Percentiles rank a stretch among this genome's conserved stretches.
These are phyloP conservation scores for Holocentrus rufus DNA, from an alignment of 2,797 vertebrate species.

Conservation along the genomic window DNA sequence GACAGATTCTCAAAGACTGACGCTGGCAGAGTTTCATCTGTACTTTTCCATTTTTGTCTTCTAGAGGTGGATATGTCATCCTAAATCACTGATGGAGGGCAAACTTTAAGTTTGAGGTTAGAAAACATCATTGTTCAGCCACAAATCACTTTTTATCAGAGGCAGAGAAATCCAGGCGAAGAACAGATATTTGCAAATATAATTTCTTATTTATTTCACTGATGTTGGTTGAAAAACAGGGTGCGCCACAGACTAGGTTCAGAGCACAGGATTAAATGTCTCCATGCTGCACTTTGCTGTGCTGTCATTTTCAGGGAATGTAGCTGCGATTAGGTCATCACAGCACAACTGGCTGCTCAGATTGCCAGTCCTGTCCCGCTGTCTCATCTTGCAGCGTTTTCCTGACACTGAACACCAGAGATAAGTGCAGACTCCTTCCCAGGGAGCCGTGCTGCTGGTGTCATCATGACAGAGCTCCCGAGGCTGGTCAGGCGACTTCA, in stretches of 20 bases:
- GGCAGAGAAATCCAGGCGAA: background rate
- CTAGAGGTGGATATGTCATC: background rate
- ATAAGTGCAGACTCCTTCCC: constrained; percentile 5
- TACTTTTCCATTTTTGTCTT: constrained; percentile 27
- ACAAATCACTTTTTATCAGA: background rate
- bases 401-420: constrained; percentile 35
- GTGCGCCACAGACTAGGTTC: background rate
- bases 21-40: constrained; percentile 22
- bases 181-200: background rate
- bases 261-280: background rate
- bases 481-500: constrained; percentile 26
- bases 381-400: background rate
- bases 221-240: background rate
- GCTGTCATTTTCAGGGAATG: constrained; percentile 3
- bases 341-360: constrained; percentile 1
- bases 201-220: background rate
- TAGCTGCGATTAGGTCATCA: constrained; percentile 19
- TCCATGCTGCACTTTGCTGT: background rate
- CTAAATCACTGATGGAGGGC: background rate
- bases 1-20: constrained; percentile 35
- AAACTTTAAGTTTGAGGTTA: too few species aligned
- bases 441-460: constrained; percentile 12
- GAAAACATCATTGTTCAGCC: background rate
- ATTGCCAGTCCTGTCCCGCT: constrained; percentile 11
- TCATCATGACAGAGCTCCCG: constrained; percentile 2